Base-by-base conservation (phyloP, 2,888 invertebrate species). In the Dione vanillae region DNA sequence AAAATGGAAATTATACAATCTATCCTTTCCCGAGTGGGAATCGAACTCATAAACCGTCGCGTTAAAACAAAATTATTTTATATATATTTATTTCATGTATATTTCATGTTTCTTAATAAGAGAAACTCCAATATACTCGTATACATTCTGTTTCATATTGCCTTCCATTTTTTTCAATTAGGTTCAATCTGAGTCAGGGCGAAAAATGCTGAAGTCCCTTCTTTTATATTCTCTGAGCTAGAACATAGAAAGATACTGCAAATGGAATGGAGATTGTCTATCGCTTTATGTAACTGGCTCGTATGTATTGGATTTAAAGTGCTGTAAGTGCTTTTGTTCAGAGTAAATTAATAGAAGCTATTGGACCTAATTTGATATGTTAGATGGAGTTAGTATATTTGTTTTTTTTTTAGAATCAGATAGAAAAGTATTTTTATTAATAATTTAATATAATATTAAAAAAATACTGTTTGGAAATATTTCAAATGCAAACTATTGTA, bases 241-340 rank as follows among this genome's bases (percentile, higher is more conserved):
- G 47, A 64, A 64, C 62, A 69, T 62, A 62, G 80, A 80, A 76
- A 85, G 82, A 86, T 89, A 89, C 84, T 89, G 88, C 87, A 87
- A 90, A 89, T 89, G 85, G 85, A 89, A 88, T 83, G 78, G 85
- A 83, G 80, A 85, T 82, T 78, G 79, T 80, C 76, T 78, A 75
- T 78, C 74, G 77, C 76, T 72, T 73, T 71, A 69, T 74, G 73
- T 77, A 76, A 78, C 72, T 70, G 75, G 74, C 64, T 70, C 71
- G 62, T 71, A 65, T 59, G 67, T 51, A 62, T 58, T 68, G 64
- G 64, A 64, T 49, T 64, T 64, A 40, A 64, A 64, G 47, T 37
- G 64, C 64, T 59, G 20, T 59, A 47, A 62, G 37, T 16, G 19
- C 62, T 49, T 16, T 16, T 64, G 49, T 49, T 49, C 64, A 27